Base-by-base conservation (phyloP, 2,888 invertebrate genomes). In the Napeogenes inachia region DNA sequence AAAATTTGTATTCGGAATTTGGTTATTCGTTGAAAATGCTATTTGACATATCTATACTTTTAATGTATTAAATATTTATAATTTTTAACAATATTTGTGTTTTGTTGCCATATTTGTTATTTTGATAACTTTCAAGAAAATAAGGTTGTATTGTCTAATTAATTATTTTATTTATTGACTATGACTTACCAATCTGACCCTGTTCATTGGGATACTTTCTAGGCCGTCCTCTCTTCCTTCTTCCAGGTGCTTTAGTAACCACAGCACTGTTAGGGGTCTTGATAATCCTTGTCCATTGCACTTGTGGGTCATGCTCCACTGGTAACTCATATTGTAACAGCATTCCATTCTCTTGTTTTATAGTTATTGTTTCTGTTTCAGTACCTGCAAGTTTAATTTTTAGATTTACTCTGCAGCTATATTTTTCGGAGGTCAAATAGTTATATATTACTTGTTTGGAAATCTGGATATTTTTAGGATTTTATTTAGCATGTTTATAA, bases 291-390 rank as follows among this genome's bases (percentile, higher is more conserved):
- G 87, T 84, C 91, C 91, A 91, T 47, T 82, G 79, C 0, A 81
- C 75, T 10, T 79, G 77, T 0, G 87, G 84, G 33, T 91, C 89
- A 73, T 91, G 88, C 64, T 91, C 91, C 46, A 91, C 84, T 0
- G 91, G 91, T 64, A 91, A 70, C 70, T 91, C 91, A 75, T 91
- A 91, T 69, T 90, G 91, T 2, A 91, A 76, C 2, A 90, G 78
- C 13, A 88, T 71, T 0, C 91, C 91, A 79, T 91, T 91, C 69
- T 91, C 91, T 74, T 91, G 91, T 66, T 91, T 91, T 74, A 91
- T 90, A n/a, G 90, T 89, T 8, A 91, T 89, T 1, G 87, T 87
- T 72, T 91, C 91, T 30, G 88, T 89, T 65, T 88, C 89, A 57
- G 74, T 75, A 12, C 70, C 78, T 80, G 65, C n/a, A 73, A 73